These are phyloP conservation scores for Trichonephila clavipes DNA, from an alignment of 1,140 invertebrate species.

Conservation along the genomic window DNA sequence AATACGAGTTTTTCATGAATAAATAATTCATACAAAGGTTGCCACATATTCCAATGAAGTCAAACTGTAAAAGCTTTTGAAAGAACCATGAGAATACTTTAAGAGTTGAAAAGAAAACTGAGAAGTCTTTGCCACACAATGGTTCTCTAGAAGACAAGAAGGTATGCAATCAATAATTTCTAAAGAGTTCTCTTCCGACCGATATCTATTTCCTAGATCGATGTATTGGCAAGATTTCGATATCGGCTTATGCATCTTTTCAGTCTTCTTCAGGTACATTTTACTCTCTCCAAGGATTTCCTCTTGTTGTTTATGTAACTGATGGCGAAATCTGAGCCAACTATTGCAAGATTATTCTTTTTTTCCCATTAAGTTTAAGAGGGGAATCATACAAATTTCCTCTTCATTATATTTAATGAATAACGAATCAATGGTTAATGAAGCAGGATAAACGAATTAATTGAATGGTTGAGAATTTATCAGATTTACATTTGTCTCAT, in stretches of 20 bases:
- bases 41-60: background rate
- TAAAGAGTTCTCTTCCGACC: background rate
- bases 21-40: background rate
- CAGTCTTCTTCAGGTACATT: background rate
- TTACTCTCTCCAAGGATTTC: background rate
- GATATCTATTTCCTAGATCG: constrained; percentile 31
- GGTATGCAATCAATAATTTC: constrained; percentile 5
- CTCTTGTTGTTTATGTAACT: background rate
- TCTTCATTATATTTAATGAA: background rate
- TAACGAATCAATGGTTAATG: background rate
- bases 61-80: background rate
- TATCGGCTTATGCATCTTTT: constrained; percentile 30
- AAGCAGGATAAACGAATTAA: background rate
- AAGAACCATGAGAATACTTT: background rate
- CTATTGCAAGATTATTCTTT: background rate
- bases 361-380: background rate
- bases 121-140: background rate
- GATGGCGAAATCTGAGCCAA: background rate
- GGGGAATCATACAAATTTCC: background rate
- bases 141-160: background rate
- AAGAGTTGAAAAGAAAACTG: background rate
- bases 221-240: constrained; percentile 1
- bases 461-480: background rate
- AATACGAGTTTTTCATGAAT: background rate
- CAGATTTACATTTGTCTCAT: background rate